Evolutionary conservation across 2,888 invertebrate species (phyloP), one percentile per base, ranked within the genome.

Genomic region (Itoplectis maculator): DNA sequence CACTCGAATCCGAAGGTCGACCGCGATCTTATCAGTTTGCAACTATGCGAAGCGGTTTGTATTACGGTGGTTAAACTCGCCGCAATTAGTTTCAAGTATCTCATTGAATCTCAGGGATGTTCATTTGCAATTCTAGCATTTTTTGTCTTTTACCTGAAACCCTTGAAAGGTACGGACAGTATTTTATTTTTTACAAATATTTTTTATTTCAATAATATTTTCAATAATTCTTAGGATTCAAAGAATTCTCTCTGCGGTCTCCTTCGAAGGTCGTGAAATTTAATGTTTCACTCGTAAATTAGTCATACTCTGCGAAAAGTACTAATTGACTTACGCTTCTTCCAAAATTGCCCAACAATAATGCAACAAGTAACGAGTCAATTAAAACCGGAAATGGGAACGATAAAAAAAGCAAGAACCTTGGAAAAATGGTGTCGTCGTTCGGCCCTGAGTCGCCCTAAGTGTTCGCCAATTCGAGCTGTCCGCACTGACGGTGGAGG

Each of bases 1-100:
- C 77, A 81, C 51, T 68, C 66, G 45, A 45, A 61, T 51, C 29
- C 29, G 75, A 81, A 81, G 81, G 81, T 68, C 77, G 59, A n/a
- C n/a, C 54, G 51, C 76, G 77, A 77, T 73, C 49, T 51, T 45
- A 49, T 49, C 9, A 8, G 20, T 59, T 35, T n/a, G 35, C 59
- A 59, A 59, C 29, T 29, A 59, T 51, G 18, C 18, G 20, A 18
- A 2, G 9, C 18, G 15, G 20, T 51, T 51, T 51, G 1, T n/a
- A n/a, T n/a, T 8, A 18, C 20, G 51, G 11, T 6, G 29, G 29
- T 35, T 35, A n/a, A 1, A 11, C n/a, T 56, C 29, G 2, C n/a
- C 29, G 13, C n/a, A 29, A 35, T 56, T 51, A 9, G 8, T 51
- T 51, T 20, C 20, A 51, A 13, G 13, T 4, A 8, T 4, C 13